Evolutionary conservation across 2,113 vertebrate species (phyloP), one percentile per base, ranked within the genome.

Genomic region (Speoplatyrhinus poulsoni): DNA sequence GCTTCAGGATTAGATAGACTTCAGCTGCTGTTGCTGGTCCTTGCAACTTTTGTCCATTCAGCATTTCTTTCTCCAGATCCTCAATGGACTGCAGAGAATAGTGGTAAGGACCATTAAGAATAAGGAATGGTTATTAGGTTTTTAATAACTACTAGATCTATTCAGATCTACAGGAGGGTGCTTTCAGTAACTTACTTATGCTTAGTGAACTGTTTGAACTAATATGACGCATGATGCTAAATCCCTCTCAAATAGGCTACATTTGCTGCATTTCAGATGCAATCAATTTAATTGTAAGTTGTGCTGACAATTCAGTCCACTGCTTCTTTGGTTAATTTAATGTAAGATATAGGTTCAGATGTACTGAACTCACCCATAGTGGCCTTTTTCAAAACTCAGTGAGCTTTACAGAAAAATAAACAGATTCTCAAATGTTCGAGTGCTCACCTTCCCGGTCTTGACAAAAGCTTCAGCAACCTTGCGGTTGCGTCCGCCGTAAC

Each of bases 31-130:
- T 99, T 8, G 90, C 94, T 47, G 98, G 97, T 77, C 98, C 98
- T 90, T 99, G 98, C 57, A 99, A 93, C 88, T 98, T 99, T 93
- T 99, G 97, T 67, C 98, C 97, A 0, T 98, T 96, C 81, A 99
- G 87, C 95, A 99, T 93, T 84, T 99, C 97, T 76, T 95, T 94
- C 87, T 99, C 97, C 87, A 99, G 88, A 75, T 96, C 93, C 81
- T 97, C 95, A 0, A 99, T 94, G 69, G 96, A 91, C 98, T 99
- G 91, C 62, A 60, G 7, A 73, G n/a, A 74, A 33, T 72, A 2
- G 33, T 0, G 11, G 9, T 11, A 15, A 15, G 49, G 9, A 41
- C 4, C 36, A 41, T 41, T 41, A 41, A 41, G 36, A 41, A 8
- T 41, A 41, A 41, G 36, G 36, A 41, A 41, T 41, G 36, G 36